Evolutionary conservation across 2,797 vertebrate genomes (phyloP), one percentile per base, ranked within the genome.

Genomic region (Sebastes paucispinis): DNA sequence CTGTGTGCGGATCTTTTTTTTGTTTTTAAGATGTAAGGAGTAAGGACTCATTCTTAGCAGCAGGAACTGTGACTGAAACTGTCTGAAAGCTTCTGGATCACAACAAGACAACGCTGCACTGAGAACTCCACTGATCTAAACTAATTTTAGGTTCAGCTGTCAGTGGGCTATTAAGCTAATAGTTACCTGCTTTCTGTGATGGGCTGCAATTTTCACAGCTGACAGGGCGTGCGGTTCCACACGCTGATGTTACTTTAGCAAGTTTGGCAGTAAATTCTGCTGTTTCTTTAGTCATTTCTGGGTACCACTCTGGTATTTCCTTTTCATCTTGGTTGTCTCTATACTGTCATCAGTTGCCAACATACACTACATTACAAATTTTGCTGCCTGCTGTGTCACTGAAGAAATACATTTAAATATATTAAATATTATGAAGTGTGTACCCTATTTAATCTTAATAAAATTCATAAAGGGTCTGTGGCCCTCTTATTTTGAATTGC

Each of bases 121-220:
- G 22, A 60, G 27, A 60, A 8, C 57, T 68, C 20, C 18, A 36
- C 55, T 24, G 55, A 80, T 63, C 36, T 27, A 31, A 54, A 55
- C 65, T 32, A 12, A n/a, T 47, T 29, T 59, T 8, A 43, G 20
- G 10, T 29, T 78, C 52, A 55, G 43, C 43, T 31, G 13, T 39
- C 27, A 14, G 43, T 6, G 11, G 22, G 22, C 54, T 22, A 62
- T 64, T 66, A 60, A 62, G 34, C 27, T 31, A 67, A 75, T 52
- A 31, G 73, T 75, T 4, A 71, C 76, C 69, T 36, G 57, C 57
- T 71, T 55, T 34, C 69, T 75, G 58, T 65, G 70, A 55, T 64
- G 55, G 29, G 20, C 29, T 58, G 69, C 10, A 10, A 36, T 73
- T 80, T 73, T 29, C 39, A 65, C 24, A 72, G 68, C 27, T 54